These are phyloP conservation scores for Tyto alba DNA, from an alignment of 2,113 vertebrate genomes.

Conservation along the genomic window DNA sequence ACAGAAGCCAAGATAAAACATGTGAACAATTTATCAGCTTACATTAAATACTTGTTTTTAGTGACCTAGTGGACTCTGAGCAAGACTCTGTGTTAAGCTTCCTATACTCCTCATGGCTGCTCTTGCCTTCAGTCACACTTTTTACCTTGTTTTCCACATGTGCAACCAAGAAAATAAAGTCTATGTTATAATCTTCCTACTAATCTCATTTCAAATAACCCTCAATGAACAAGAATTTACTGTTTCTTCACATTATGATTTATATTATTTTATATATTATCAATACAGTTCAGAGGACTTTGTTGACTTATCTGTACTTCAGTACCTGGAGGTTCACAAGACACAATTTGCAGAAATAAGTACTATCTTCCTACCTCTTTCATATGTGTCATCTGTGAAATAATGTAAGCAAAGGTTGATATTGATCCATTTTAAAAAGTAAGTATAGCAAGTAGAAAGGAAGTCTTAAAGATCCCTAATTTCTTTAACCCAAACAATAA, in stretches of 20 bases:
- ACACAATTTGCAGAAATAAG: neutral
- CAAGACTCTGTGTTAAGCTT: neutral
- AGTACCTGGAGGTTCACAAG: neutral
- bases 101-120: neutral
- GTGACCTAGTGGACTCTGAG: neutral
- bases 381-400: neutral
- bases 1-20: neutral
- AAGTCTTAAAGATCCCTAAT: neutral
- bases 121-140: neutral
- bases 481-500: neutral
- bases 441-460: neutral
- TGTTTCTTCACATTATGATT: neutral
- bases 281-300: neutral
- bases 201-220: neutral
- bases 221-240: neutral
- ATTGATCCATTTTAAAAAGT: neutral
- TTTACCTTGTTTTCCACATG: neutral
- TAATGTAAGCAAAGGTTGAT: neutral
- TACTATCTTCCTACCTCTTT: neutral
- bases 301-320: neutral
- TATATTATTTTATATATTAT: neutral
- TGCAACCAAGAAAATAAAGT: neutral
- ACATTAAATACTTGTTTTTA: neutral
- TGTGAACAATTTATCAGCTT: neutral
- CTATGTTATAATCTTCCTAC: neutral